Percentiles rank a stretch among this genome's conserved stretches.
phyloP scores from a whole-genome alignment of 2,797 vertebrate genomes.

The Melanotaenia boesemani region DNA sequence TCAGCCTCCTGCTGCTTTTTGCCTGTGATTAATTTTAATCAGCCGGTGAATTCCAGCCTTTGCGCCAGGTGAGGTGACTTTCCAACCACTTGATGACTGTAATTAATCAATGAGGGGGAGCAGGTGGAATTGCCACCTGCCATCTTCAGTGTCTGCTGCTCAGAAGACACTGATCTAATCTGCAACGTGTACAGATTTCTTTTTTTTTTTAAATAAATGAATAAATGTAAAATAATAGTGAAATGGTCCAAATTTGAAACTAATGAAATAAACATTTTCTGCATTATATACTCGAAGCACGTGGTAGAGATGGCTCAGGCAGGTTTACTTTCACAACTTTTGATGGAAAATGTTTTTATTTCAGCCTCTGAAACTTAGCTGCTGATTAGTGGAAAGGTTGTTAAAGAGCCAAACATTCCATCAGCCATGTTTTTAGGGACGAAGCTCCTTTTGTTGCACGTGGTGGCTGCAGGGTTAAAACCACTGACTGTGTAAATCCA shows the following conservation, averaged over 20 bases:
- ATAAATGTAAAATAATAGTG: no score
- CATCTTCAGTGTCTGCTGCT: not conserved
- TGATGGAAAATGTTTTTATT: no score
- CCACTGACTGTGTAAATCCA: not conserved
- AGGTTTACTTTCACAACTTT: not conserved
- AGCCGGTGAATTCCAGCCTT: slow-evolving; percentile 61
- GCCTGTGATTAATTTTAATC: slow-evolving; percentile 75
- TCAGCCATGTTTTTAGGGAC: not conserved
- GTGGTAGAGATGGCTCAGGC: not conserved
- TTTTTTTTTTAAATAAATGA: no score
- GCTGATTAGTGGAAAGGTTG: no score
- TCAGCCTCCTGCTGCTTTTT: slow-evolving; percentile 43
- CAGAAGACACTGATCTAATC: not conserved
- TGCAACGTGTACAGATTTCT: no score
- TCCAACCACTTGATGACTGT: slow-evolving; percentile 74
- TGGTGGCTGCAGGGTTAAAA: not conserved
- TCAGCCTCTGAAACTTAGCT: no score
- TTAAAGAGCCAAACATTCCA: not conserved
- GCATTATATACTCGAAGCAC: not conserved
- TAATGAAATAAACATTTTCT: no score
- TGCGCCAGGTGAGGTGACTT: slow-evolving; percentile 79
- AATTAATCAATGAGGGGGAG: slow-evolving; percentile 71
- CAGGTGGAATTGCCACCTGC: slow-evolving; percentile 18
- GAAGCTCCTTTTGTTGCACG: not conserved
- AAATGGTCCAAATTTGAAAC: no score